phyloP scores from a whole-genome alignment of 2,888 invertebrate species.

The Tortrix viridana region DNA sequence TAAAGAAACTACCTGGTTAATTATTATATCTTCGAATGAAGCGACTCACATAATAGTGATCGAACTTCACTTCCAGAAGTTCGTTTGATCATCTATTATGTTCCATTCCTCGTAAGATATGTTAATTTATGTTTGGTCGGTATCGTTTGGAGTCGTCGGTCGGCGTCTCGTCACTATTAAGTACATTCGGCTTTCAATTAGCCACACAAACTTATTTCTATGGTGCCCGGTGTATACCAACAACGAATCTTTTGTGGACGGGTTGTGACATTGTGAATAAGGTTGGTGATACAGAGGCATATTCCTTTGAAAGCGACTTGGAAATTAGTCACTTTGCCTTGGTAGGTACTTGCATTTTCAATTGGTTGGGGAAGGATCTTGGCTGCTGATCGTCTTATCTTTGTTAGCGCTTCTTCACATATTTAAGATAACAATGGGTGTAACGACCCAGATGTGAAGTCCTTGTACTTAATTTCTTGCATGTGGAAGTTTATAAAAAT shows the following conservation, averaged over 20 bases:
- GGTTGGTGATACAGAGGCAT: neutral
- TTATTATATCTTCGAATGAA: too few relatives aligned
- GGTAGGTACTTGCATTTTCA: constrained; percentile 2
- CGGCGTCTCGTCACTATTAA: constrained; percentile 50
- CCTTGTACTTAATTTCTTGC: constrained; percentile 65
- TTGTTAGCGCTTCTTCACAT: constrained; percentile 26
- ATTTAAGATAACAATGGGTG: constrained; percentile 37
- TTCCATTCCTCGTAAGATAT: constrained; percentile 53
- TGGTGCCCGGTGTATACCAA: constrained; percentile 2
- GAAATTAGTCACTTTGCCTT: neutral
- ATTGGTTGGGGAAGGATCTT: constrained; percentile 1
- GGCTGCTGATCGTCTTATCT: constrained; percentile 26
- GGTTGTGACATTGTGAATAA: constrained; percentile 13
- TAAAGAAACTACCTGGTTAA: too few relatives aligned
- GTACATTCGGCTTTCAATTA: constrained; percentile 49
- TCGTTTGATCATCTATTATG: too few relatives aligned
- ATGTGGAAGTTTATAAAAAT: constrained; percentile 50
- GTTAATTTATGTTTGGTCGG: constrained; percentile 51
- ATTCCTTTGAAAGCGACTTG: constrained; percentile 5
- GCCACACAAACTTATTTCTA: constrained; percentile 41
- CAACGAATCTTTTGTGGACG: constrained; percentile 18
- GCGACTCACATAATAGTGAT: too few relatives aligned
- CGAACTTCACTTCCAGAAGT: too few relatives aligned
- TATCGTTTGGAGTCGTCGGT: constrained; percentile 36
- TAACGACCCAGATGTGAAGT: constrained; percentile 58